Evolutionary conservation across 92 coral and sea anemone genomes (phyloP), one percentile per base, ranked within the genome.

Genomic region (Montipora capitata): DNA sequence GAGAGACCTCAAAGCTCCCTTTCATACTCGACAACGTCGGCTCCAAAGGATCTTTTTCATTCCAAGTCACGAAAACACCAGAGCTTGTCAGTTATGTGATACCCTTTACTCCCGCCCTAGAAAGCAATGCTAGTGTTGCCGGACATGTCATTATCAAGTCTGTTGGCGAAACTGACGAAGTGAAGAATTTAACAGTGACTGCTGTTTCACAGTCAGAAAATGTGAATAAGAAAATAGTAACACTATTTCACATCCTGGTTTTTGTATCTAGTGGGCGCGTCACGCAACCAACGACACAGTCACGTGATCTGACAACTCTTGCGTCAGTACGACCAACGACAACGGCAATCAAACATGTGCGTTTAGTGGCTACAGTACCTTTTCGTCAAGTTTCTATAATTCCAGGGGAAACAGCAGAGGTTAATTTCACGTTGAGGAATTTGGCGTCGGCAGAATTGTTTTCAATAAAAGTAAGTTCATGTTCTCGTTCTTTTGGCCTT

Each of bases 11-110:
- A 40, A 89, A 83, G 72, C 40, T 89, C 0, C 74, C 89, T 40
- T 90, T 90, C 27, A 84, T 82, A 44, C 84, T 90, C 48, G 40
- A 45, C 65, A 90, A 90, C 17, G 63, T 70, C 18, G 93, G 93
- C 11, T 62, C 93, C 72, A 74, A 35, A 39, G 89, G 80, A 7
- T 72, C 74, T 13, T 90, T 84, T 10, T 69, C 43, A 20, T 84
- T 90, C 63, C 68, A 72, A 10, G 89, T 84, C 1, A 63, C 93
- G n/a, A 72, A 84, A 18, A 12, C 75, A 0, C 15, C 79, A 2
- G 42, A 66, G 27, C 1, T 90, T 27, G 49, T 84, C 58, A 74
- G 89, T 20, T 78, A 82, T 78, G 89, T 84, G 1, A 64, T 72
- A 6, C 93, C 93, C 2, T 90, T 90, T 12, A 78, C 82, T 48